phyloP scores from a whole-genome alignment of 2,797 vertebrate genomes.

The Epinephelus malabaricus region DNA sequence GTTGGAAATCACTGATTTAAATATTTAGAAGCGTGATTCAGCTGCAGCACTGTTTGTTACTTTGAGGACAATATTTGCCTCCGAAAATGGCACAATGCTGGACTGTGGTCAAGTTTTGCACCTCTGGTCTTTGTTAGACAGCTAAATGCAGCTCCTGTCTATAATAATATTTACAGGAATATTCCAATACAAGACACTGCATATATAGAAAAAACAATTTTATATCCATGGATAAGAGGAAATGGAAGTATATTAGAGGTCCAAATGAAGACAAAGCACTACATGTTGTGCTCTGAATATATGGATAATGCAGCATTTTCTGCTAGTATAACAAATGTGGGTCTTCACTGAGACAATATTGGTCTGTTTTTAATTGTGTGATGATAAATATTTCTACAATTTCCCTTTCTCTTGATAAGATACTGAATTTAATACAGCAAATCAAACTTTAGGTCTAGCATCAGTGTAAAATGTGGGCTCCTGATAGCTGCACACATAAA shows the following conservation, averaged over 20 bases:
- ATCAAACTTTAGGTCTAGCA: background rate
- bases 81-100: background rate
- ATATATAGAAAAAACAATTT: background rate
- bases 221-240: background rate
- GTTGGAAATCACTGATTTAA: constrained; percentile 18
- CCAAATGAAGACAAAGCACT: constrained; percentile 19
- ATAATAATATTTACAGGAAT: background rate
- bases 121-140: background rate
- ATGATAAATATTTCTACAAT: background rate
- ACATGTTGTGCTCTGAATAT: background rate
- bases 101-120: constrained; percentile 6
- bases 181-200: background rate
- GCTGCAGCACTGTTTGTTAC: background rate
- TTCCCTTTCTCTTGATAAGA: background rate
- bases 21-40: constrained; percentile 15
- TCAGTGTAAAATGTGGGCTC: background rate
- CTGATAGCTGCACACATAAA: background rate
- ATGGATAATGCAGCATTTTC: constrained; percentile 1
- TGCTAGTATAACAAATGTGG: background rate
- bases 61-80: background rate
- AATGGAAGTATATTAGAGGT: background rate
- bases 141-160: background rate
- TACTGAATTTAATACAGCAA: background rate
- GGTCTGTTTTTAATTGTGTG: background rate
- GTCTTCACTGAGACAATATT: background rate